These are phyloP conservation scores for Synanthedon vespiformis DNA, from an alignment of 2,888 invertebrate genomes.

Conservation along the genomic window DNA sequence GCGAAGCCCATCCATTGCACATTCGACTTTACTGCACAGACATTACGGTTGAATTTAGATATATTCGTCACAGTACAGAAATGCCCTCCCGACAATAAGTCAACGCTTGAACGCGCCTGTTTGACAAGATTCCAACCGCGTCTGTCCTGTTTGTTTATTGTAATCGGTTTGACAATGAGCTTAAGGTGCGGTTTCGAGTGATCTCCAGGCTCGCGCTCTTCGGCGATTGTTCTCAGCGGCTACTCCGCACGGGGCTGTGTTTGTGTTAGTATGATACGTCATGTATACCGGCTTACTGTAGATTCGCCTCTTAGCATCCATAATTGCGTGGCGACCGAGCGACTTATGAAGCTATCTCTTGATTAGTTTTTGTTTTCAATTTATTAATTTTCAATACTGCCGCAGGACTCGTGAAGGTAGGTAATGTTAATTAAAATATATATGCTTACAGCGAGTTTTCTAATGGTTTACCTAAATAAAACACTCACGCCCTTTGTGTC, in stretches of 20 bases:
- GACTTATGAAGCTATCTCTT: conserved; percentile 51
- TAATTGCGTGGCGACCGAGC: conserved; percentile 62
- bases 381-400: conserved; percentile 1
- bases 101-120: conserved; percentile 70
- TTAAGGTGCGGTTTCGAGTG: conserved; percentile 71
- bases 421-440: no score
- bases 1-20: conserved; percentile 3
- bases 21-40: conserved; percentile 2
- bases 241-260: conserved; percentile 45
- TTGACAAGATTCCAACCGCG: conserved; percentile 72
- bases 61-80: conserved; percentile 33
- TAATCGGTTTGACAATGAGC: conserved; percentile 71
- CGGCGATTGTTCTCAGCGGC: conserved; percentile 52
- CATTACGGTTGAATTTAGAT: conserved; percentile 22
- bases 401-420: no score
- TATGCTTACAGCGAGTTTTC: no score
- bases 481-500: background rate
- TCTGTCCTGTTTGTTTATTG: conserved; percentile 71
- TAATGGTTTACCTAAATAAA: no score
- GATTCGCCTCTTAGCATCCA: conserved; percentile 65
- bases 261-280: conserved; percentile 68
- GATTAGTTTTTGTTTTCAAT: conserved; percentile 16
- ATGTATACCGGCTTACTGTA: conserved; percentile 64
- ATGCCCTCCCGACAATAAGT: conserved; percentile 69
- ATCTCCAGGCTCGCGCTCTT: conserved; percentile 53